Percentiles rank a stretch among this genome's conserved stretches.
Conservation (phyloP, 1,140 invertebrate genomes). For the Eurytemora carolleeae region DNA sequence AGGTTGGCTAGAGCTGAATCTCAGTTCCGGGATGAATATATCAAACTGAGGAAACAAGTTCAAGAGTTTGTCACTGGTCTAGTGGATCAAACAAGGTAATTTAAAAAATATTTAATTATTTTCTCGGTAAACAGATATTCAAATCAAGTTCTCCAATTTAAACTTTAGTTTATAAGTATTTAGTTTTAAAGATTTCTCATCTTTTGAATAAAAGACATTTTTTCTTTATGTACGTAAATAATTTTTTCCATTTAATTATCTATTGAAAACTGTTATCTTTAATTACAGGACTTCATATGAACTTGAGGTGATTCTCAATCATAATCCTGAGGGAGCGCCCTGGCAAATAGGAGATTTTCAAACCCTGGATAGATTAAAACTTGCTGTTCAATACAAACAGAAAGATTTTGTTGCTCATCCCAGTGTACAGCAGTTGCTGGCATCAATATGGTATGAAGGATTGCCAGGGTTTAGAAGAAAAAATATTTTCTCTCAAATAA, state of each 20-base stretch:
- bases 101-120: too few relatives aligned
- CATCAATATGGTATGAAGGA: slow-evolving; percentile 76
- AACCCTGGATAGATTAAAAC: slow-evolving; percentile 55
- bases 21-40: slow-evolving; percentile 55
- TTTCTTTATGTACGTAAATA: too few relatives aligned
- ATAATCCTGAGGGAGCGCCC: slow-evolving; percentile 45
- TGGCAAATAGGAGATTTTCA: slow-evolving; percentile 47
- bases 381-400: slow-evolving; percentile 78
- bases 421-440: slow-evolving; percentile 73
- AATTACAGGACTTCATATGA: slow-evolving; percentile 61
- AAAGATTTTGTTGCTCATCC: slow-evolving; percentile 90
- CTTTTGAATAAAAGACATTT: too few relatives aligned
- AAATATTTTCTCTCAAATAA: slow-evolving; percentile 39
- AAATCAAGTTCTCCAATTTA: too few relatives aligned
- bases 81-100: slow-evolving; percentile 52
- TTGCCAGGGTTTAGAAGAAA: slow-evolving; percentile 67
- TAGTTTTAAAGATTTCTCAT: too few relatives aligned
- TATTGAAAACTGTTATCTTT: too few relatives aligned
- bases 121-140: too few relatives aligned
- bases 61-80: slow-evolving; percentile 78
- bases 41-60: slow-evolving; percentile 56
- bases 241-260: too few relatives aligned
- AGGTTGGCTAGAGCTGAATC: slow-evolving; percentile 54
- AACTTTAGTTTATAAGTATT: too few relatives aligned
- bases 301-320: slow-evolving; percentile 71